Evolutionary conservation across 2,888 invertebrate genomes (phyloP), one percentile per base, ranked within the genome.

Genomic region (Exephanes ischioxanthus): DNA sequence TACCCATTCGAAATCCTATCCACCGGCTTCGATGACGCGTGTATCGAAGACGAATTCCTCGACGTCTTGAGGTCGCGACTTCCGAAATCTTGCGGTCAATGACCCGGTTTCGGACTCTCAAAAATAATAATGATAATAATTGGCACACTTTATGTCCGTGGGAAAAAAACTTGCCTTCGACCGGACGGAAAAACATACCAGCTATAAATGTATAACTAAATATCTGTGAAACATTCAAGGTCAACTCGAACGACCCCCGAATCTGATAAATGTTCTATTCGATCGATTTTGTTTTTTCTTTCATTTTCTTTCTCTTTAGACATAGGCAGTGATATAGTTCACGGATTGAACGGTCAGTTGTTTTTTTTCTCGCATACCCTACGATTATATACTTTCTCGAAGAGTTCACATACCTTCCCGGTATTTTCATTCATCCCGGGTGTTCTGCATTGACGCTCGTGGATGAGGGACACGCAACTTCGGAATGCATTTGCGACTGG

Each of bases 41-140:
- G 30, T 71, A 79, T 76, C 67, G 53, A 58, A 72, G 26, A 66
- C 58, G 61, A 78, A 84, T 84, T 84, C 67, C 68, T 72, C 72
- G 76, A 66, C 67, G 61, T 48, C 48, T 71, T 33, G 81, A 68
- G 77, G 72, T 84, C 77, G 68, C 53, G 61, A 72, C 73, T 67
- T 84, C 73, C 84, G 84, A 84, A 84, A 84, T 84, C 51, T 53
- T 68, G 45, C 61, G 84, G 81, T 77, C 72, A 19, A 66, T 73
- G 84, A 81, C 84, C 84, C 63, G 53, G 5, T 58, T 77, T 58
- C 30, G 63, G 66, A 33, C 72, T 77, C 53, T 70, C 67, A 55
- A 72, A 71, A 66, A 77, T 3, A 33, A 67, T 41, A 33, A 67
- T 41, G 33, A 67, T 9, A 53, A 3, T n/a, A 63, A 33, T 30